phyloP scores from a whole-genome alignment of 1,140 invertebrate genomes.

The Macrotrachela quadricornifera region DNA sequence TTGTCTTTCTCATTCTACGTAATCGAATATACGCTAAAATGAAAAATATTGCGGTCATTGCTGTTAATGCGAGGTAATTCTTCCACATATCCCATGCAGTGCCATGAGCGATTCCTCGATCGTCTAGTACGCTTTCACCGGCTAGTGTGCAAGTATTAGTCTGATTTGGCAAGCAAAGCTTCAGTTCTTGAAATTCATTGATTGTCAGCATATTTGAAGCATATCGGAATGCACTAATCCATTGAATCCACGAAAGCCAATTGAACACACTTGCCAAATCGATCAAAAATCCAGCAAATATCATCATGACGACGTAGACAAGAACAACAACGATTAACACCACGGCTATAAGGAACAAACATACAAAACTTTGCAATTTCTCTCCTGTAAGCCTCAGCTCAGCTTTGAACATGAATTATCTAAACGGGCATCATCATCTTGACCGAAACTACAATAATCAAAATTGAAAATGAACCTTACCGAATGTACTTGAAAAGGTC shows the following conservation, averaged over 20 bases:
- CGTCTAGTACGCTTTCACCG: no score
- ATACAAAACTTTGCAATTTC: no score
- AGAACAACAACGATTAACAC: constrained; percentile 22
- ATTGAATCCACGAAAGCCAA: constrained; percentile 24
- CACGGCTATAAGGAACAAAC: constrained; percentile 3
- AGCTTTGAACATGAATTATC: no score
- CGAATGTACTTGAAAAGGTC: no score
- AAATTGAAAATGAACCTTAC: no score
- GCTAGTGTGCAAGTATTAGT: not conserved
- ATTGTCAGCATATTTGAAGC: constrained; percentile 15
- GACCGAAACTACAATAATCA: no score
- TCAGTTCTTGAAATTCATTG: not conserved
- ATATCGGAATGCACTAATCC: constrained; percentile 24
- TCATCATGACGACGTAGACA: constrained; percentile 27
- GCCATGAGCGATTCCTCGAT: constrained; percentile 10
- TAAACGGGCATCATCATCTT: no score
- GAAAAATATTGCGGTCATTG: constrained; percentile 15
- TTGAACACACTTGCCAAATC: constrained; percentile 19
- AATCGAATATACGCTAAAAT: constrained; percentile 16
- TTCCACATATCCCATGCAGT: constrained; percentile 21
- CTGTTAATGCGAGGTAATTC: constrained; percentile 15
- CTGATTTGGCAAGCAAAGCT: constrained; percentile 11
- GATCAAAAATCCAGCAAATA: constrained; percentile 27
- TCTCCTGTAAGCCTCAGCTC: no score
- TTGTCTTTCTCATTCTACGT: constrained; percentile 1